phyloP scores from a whole-genome alignment of 1,140 invertebrate genomes.

The Ectropis grisescens region DNA sequence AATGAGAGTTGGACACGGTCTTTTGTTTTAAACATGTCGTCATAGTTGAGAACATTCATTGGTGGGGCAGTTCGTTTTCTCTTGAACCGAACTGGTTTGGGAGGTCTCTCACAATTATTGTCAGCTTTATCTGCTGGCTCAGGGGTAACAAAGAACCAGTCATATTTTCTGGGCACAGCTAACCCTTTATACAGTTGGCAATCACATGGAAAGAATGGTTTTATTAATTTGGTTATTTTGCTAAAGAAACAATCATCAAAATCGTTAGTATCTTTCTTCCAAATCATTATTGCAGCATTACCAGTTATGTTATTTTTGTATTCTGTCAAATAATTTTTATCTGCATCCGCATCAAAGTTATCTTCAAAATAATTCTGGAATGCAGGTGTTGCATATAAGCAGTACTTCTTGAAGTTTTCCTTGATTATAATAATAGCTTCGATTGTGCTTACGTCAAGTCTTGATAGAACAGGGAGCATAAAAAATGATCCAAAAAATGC shows the following conservation, averaged over 20 bases:
- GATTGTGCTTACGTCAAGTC: slow-evolving; percentile 12
- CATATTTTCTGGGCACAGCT: slow-evolving; percentile 5
- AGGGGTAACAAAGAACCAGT: slow-evolving; percentile 18
- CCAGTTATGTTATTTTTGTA: slow-evolving; percentile 8
- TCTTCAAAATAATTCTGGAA: slow-evolving; percentile 25
- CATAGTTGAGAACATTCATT: slow-evolving; percentile 22
- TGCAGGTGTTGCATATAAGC: slow-evolving; percentile 14
- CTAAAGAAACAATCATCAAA: slow-evolving; percentile 37
- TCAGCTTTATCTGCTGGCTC: slow-evolving; percentile 2
- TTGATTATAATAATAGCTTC: slow-evolving; percentile 22
- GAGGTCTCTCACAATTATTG: too few species aligned
- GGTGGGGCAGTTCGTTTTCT: not conserved
- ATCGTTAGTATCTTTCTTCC: slow-evolving; percentile 20
- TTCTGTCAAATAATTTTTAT: slow-evolving; percentile 2
- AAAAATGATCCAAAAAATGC: not conserved
- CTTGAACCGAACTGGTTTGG: not conserved
- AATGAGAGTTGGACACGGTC: slow-evolving; percentile 21
- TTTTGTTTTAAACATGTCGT: slow-evolving; percentile 21
- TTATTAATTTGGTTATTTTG: slow-evolving; percentile 15
- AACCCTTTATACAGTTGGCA: not conserved
- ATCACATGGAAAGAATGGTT: slow-evolving; percentile 13
- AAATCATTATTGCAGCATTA: slow-evolving; percentile 28
- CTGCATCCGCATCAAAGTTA: slow-evolving; percentile 13
- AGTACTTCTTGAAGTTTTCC: slow-evolving; percentile 5
- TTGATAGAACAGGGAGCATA: slow-evolving; percentile 5